Evolutionary conservation across 23 tunicate genomes (phyloP).

Genomic region (Halocynthia roretzi): DNA sequence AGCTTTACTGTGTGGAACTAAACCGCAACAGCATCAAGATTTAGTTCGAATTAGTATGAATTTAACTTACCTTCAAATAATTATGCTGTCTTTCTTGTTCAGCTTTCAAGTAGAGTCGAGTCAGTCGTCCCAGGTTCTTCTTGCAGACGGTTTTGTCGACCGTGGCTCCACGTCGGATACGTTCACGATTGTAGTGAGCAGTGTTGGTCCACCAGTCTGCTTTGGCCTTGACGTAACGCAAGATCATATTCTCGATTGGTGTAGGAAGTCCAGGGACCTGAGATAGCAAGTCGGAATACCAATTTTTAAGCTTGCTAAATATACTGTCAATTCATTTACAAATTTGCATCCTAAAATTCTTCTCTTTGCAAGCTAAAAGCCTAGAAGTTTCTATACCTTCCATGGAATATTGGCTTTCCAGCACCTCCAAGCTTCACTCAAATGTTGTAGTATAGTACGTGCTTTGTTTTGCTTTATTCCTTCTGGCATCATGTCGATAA

Average conservation of each 20-base stretch:
- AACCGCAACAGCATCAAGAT: not conserved
- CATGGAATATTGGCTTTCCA: conserved; percentile 99
- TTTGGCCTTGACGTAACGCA: conserved; percentile 96
- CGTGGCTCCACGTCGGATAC: conserved; percentile 98
- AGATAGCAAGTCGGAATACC: not conserved
- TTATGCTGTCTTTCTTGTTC: conserved; percentile 98
- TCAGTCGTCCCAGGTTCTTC: conserved; percentile 93
- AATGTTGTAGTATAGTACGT: conserved; percentile 92
- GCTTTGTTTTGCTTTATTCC: conserved; percentile 99
- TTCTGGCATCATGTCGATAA: conserved; percentile 99
- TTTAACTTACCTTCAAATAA: conserved; percentile 70
- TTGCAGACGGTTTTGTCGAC: conserved; percentile 99
- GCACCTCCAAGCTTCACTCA: conserved; percentile 99
- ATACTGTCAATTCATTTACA: not conserved
- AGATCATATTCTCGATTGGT: conserved; percentile 96
- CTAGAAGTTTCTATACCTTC: conserved; percentile 42
- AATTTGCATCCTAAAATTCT: not conserved
- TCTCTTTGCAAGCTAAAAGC: not conserved
- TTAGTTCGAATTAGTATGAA: not conserved
- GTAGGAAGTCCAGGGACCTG: conserved; percentile 98
- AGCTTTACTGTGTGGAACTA: not conserved
- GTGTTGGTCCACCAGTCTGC: conserved; percentile 99
- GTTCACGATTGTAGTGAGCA: conserved; percentile 96
- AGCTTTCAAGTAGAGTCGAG: conserved; percentile 87
- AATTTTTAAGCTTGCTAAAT: not conserved